Evolutionary conservation across 2,888 invertebrate genomes (phyloP).

Genomic region (Vandiemenella viatica): DNA sequence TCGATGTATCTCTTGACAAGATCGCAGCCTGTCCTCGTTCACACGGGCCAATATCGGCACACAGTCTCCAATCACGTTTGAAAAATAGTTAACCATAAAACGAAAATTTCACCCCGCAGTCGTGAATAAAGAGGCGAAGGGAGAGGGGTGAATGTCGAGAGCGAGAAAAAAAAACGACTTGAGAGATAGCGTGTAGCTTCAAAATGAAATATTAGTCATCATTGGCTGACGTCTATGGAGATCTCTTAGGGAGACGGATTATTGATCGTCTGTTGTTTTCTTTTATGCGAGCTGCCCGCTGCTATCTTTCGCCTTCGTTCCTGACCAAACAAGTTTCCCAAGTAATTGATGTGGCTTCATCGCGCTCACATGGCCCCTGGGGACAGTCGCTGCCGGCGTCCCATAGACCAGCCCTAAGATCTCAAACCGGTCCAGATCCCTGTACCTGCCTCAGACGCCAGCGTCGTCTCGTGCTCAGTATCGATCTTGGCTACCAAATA

Average conservation of each 20-base stretch:
- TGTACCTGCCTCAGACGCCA: no score
- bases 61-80: slow-evolving; percentile 1
- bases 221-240: slow-evolving; percentile 8
- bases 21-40: no score
- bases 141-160: background rate
- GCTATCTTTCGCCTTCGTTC: slow-evolving; percentile 13
- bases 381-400: background rate
- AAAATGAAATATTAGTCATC: slow-evolving; percentile 12
- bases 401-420: background rate
- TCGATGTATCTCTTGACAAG: no score
- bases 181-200: background rate
- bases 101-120: background rate
- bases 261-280: slow-evolving; percentile 11
- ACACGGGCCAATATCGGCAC: no score
- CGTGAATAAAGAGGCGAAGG: background rate
- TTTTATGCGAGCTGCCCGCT: slow-evolving; percentile 10
- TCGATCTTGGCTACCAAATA: no score
- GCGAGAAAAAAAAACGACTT: background rate
- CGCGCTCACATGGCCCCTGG: background rate
- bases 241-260: slow-evolving; percentile 8
- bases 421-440: background rate
- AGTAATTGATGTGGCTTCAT: background rate
- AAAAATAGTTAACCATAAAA: slow-evolving; percentile 8
- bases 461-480: no score
- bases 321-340: background rate